Evolutionary conservation across 2,797 vertebrate genomes (phyloP).

Genomic region (Lithobates pipiens): DNA sequence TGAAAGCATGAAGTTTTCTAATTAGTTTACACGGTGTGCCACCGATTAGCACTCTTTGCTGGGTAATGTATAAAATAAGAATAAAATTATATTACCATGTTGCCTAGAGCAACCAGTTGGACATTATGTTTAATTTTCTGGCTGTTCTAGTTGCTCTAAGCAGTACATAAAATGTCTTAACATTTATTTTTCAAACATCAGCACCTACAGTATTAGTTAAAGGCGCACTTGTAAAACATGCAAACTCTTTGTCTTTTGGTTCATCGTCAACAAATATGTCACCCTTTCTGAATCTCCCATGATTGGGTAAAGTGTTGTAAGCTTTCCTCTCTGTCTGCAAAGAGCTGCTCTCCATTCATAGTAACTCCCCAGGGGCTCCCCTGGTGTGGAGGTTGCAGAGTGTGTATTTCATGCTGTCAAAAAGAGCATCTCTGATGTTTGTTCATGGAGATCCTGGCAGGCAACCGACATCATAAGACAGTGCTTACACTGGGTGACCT

Average conservation of each 20-base stretch:
- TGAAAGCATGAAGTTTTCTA: neutral
- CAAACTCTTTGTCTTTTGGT: neutral
- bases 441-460: constrained; percentile 39
- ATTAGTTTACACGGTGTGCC: neutral
- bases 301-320: neutral
- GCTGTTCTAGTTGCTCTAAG: no score
- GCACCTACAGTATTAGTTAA: neutral
- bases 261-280: neutral
- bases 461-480: constrained; percentile 57
- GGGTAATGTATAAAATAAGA: no score
- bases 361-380: neutral
- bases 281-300: neutral
- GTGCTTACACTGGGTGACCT: neutral
- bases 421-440: constrained; percentile 59
- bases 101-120: no score
- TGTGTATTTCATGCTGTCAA: constrained; percentile 49
- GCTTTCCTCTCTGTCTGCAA: constrained; percentile 12
- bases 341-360: neutral
- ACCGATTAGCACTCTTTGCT: no score
- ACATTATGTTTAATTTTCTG: no score
- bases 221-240: neutral
- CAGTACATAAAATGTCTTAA: neutral
- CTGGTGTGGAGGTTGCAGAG: constrained; percentile 24
- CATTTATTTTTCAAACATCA: neutral
- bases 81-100: no score